Percentiles rank a stretch among this genome's conserved stretches.
Conservation (phyloP, 2,797 vertebrate genomes). For the Streptopelia turtur region DNA sequence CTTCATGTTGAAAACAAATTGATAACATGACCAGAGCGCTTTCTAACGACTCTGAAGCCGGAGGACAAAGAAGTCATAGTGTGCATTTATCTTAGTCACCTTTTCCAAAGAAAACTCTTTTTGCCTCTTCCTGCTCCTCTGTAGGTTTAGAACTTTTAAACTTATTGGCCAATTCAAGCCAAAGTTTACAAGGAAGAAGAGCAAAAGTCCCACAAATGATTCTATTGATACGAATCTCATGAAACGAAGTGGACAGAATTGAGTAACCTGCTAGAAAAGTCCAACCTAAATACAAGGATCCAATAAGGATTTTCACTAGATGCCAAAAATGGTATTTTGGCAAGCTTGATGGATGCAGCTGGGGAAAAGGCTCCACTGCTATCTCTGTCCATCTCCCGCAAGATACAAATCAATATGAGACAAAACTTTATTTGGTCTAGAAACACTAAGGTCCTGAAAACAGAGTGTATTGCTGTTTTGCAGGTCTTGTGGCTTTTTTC, state of each 20-base stretch:
- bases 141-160: not conserved
- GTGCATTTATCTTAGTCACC: not conserved
- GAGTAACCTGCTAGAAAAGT: not conserved
- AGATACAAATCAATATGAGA: not conserved
- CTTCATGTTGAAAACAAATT: not conserved
- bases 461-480: not conserved
- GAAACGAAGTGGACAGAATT: not conserved
- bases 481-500: fast-evolving
- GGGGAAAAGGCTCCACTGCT: not conserved
- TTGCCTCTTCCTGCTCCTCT: not conserved
- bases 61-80: not conserved
- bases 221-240: not conserved
- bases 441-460: not conserved
- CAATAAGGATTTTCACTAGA: not conserved
- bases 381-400: not conserved
- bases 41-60: not conserved
- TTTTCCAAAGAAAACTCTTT: not conserved
- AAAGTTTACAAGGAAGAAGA: not conserved
- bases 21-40: not conserved
- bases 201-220: not conserved
- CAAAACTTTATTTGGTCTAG: not conserved
- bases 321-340: not conserved
- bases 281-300: not conserved
- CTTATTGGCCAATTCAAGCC: not conserved
- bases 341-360: not conserved